phyloP scores from a whole-genome alignment of 92 coral and sea anemone genomes.

The Actinostola sp. region DNA sequence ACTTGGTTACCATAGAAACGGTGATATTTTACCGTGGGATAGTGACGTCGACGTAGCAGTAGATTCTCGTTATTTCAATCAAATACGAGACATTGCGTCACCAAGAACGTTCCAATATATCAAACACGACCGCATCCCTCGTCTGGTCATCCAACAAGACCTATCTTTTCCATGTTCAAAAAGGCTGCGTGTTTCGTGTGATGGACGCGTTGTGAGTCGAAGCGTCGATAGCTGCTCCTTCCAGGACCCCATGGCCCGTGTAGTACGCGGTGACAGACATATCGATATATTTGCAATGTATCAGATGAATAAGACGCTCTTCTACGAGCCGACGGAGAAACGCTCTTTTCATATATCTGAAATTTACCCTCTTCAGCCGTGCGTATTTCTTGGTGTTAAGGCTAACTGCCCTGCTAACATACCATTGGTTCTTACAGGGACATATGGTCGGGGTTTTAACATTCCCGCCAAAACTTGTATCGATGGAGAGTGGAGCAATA shows the following conservation, averaged over 20 bases:
- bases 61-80: slow-evolving; percentile 3
- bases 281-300: slow-evolving; percentile 37
- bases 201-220: slow-evolving; percentile 27
- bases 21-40: slow-evolving; percentile 50
- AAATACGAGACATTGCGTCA: slow-evolving; percentile 19
- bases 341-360: slow-evolving; percentile 21
- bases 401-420: slow-evolving; percentile 23
- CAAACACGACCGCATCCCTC: slow-evolving; percentile 8
- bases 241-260: slow-evolving; percentile 51
- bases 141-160: slow-evolving; percentile 38
- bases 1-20: slow-evolving; percentile 44
- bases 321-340: slow-evolving; percentile 24
- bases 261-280: slow-evolving; percentile 21
- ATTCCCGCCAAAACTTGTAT: slow-evolving; percentile 31
- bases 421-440: slow-evolving; percentile 11
- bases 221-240: slow-evolving; percentile 42
- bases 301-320: neutral
- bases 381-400: slow-evolving; percentile 14
- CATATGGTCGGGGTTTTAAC: slow-evolving; percentile 28
- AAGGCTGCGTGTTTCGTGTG: slow-evolving; percentile 38
- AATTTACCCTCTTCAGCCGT: slow-evolving; percentile 28
- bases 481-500: slow-evolving; percentile 30
- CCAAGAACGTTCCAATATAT: slow-evolving; percentile 25
- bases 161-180: slow-evolving; percentile 13
- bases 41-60: slow-evolving; percentile 41